Percentiles rank a stretch among this genome's conserved stretches.
Conservation (phyloP, 1,140 invertebrate species). For the Achroia grisella region DNA sequence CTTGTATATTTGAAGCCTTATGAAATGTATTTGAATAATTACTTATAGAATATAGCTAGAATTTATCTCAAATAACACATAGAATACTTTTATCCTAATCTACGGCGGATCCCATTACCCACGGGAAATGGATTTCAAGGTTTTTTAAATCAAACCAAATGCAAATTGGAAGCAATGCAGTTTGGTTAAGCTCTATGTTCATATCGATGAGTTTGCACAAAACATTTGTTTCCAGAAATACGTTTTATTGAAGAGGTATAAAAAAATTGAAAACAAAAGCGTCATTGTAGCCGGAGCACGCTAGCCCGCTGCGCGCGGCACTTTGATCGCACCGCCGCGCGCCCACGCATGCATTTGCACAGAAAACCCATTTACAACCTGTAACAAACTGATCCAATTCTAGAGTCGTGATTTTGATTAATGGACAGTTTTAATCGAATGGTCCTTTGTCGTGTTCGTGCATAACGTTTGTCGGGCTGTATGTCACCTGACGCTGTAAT, state of each 20-base stretch:
- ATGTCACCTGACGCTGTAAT: too few species aligned
- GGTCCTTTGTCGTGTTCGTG: neutral
- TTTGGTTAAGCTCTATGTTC: too few species aligned
- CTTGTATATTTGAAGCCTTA: too few species aligned
- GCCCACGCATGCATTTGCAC: constrained; percentile 29
- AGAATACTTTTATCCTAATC: too few species aligned
- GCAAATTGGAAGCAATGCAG: too few species aligned
- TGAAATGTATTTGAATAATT: too few species aligned
- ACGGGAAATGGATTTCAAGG: too few species aligned
- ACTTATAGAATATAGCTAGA: too few species aligned
- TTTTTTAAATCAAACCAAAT: too few species aligned
- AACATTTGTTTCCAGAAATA: neutral
- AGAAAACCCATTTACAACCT: constrained; percentile 17
- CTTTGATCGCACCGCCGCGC: constrained; percentile 27
- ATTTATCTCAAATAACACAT: too few species aligned
- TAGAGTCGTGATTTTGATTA: constrained; percentile 2
- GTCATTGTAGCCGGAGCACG: constrained; percentile 15
- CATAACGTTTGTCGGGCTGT: neutral
- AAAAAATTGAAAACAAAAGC: constrained; percentile 21
- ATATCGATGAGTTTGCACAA: constrained; percentile 2
- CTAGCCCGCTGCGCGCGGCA: constrained; percentile 19
- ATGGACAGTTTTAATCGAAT: constrained; percentile 3
- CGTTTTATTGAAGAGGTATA: neutral
- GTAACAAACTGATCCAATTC: constrained; percentile 8
- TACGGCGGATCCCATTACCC: too few species aligned